Percentiles rank a stretch among this genome's conserved stretches.
phyloP scores from a whole-genome alignment of 1,140 invertebrate species.

The Mylabris phalerata region DNA sequence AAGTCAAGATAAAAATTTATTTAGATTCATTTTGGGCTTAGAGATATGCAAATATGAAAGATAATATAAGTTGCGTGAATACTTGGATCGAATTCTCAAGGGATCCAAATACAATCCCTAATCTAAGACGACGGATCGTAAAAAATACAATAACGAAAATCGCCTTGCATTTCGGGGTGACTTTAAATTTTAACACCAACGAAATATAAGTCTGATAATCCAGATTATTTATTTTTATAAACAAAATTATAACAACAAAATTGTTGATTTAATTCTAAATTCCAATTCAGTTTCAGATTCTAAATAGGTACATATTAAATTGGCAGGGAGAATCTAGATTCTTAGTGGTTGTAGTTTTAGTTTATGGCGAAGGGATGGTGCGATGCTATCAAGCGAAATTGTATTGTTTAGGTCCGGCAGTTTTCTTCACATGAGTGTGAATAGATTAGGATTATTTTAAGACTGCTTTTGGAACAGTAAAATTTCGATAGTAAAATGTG shows the following conservation, averaged over 20 bases:
- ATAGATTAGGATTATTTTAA: conserved; percentile 29
- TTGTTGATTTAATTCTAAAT: background rate
- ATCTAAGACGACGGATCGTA: conserved; percentile 24
- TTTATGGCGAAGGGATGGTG: background rate
- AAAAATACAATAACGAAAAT: conserved; percentile 26
- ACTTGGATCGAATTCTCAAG: conserved; percentile 13
- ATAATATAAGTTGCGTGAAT: conserved; percentile 25
- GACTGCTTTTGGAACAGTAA: conserved; percentile 24
- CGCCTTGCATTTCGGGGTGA: conserved; percentile 5
- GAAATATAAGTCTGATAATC: background rate
- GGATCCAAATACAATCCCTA: conserved; percentile 24
- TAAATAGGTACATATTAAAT: background rate
- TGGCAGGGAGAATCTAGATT: background rate
- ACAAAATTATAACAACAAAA: too few relatives aligned
- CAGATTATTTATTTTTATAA: background rate
- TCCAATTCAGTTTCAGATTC: background rate
- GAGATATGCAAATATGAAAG: conserved; percentile 26
- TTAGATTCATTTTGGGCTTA: conserved; percentile 18
- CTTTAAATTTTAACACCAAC: conserved; percentile 1
- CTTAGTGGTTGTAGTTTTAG: background rate
- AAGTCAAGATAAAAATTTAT: conserved; percentile 23
- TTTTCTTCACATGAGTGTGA: conserved; percentile 18
- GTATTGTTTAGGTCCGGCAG: background rate
- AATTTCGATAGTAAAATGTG: conserved; percentile 25
- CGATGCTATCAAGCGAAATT: background rate